Conservation (phyloP, 2,113 vertebrate genomes). For the Oreocharis arfaki region DNA sequence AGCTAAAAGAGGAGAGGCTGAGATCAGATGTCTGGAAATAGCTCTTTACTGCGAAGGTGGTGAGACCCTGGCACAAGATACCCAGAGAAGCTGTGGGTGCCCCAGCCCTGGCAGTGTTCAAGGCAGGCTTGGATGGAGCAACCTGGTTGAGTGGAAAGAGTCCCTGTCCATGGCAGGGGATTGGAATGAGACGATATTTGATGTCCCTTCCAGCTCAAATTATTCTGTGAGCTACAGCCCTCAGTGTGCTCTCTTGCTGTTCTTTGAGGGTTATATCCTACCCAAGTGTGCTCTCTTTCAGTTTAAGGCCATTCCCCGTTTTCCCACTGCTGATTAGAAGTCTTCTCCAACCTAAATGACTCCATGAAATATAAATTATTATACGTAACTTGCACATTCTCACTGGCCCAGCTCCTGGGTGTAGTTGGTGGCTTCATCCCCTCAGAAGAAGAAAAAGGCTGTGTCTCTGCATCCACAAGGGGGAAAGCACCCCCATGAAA, state of each 20-base stretch:
- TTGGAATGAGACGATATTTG: neutral
- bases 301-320: neutral
- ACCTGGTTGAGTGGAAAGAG: too few species aligned
- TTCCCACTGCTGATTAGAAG: neutral
- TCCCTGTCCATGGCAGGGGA: neutral
- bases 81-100: neutral
- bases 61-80: neutral
- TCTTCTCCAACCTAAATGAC: neutral
- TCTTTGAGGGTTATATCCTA: neutral
- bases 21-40: too few species aligned
- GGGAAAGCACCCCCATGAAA: accelerated
- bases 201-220: neutral
- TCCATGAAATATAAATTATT: too few species aligned
- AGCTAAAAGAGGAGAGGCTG: neutral
- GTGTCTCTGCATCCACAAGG: neutral
- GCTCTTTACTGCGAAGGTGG: neutral
- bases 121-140: neutral
- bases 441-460: neutral
- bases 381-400: accelerated
- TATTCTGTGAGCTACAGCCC: neutral
- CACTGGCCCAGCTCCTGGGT: neutral
- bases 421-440: neutral
- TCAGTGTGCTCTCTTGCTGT: neutral
- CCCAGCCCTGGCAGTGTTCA: neutral
- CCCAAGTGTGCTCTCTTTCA: neutral